These are phyloP conservation scores for Artibeus jamaicensis DNA, from an alignment of 2,797 vertebrate species.

Conservation along the genomic window DNA sequence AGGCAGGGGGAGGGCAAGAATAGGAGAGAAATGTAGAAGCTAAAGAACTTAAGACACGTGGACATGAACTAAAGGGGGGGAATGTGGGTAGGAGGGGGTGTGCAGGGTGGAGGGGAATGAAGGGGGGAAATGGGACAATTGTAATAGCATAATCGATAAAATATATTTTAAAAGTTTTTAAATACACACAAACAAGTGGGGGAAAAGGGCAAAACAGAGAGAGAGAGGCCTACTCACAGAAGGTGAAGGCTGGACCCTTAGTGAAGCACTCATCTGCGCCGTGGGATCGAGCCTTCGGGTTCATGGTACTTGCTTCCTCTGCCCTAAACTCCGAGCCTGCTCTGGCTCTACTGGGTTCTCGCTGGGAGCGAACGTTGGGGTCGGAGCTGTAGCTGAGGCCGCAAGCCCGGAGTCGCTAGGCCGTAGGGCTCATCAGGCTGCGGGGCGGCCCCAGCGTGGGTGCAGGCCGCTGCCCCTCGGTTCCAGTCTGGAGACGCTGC, in stretches of 20 bases:
- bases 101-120: too few relatives aligned
- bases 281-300: neutral
- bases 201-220: too few relatives aligned
- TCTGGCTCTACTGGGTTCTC: too few relatives aligned
- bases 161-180: too few relatives aligned
- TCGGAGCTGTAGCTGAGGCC: neutral
- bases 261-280: neutral
- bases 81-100: too few relatives aligned
- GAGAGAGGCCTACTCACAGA: neutral
- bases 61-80: too few relatives aligned
- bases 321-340: neutral
- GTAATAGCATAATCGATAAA: too few relatives aligned
- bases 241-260: neutral
- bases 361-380: neutral
- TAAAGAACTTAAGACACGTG: too few relatives aligned
- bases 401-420: neutral
- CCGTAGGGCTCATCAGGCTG: accelerated
- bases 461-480: neutral
- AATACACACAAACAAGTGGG: too few relatives aligned
- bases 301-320: neutral
- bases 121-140: too few relatives aligned
- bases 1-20: too few relatives aligned
- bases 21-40: too few relatives aligned
- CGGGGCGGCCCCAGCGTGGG: accelerated
- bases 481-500: neutral